Percentiles rank a stretch among this genome's conserved stretches.
Conservation (phyloP, 2,888 invertebrate genomes). For the Abrostola tripartita region DNA sequence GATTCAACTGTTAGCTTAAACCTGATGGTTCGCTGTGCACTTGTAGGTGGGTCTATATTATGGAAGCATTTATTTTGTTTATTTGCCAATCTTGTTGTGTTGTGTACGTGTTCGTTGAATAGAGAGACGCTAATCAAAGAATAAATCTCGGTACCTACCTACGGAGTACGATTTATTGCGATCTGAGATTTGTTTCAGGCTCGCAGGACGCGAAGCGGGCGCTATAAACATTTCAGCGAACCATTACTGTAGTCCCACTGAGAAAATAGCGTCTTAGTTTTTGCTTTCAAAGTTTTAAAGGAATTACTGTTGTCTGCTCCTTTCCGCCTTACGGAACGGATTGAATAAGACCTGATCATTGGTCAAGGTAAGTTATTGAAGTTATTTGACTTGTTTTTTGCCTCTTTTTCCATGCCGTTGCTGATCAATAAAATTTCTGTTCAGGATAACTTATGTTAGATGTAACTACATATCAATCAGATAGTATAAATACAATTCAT, state of each 20-base stretch:
- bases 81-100: slow-evolving; percentile 53
- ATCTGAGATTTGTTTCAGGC: slow-evolving; percentile 79
- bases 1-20: slow-evolving; percentile 12
- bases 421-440: neutral
- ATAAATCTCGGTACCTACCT: slow-evolving; percentile 74
- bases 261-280: slow-evolving; percentile 76
- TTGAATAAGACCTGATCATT: slow-evolving; percentile 54
- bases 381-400: slow-evolving; percentile 21
- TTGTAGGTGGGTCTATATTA: neutral
- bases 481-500: no score
- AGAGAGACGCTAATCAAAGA: slow-evolving; percentile 78
- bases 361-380: slow-evolving; percentile 36
- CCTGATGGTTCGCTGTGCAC: slow-evolving; percentile 13
- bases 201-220: slow-evolving; percentile 68
- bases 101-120: slow-evolving; percentile 64
- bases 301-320: slow-evolving; percentile 72
- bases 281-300: slow-evolving; percentile 76
- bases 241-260: slow-evolving; percentile 75
- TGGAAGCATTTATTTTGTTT: slow-evolving; percentile 30
- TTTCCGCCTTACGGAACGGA: slow-evolving; percentile 51
- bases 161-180: slow-evolving; percentile 74
- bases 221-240: slow-evolving; percentile 82
- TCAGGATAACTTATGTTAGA: neutral
- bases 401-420: neutral
- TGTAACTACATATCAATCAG: no score